Conservation (phyloP, 92 coral and sea anemone species). For the Paramuricea clavata region DNA sequence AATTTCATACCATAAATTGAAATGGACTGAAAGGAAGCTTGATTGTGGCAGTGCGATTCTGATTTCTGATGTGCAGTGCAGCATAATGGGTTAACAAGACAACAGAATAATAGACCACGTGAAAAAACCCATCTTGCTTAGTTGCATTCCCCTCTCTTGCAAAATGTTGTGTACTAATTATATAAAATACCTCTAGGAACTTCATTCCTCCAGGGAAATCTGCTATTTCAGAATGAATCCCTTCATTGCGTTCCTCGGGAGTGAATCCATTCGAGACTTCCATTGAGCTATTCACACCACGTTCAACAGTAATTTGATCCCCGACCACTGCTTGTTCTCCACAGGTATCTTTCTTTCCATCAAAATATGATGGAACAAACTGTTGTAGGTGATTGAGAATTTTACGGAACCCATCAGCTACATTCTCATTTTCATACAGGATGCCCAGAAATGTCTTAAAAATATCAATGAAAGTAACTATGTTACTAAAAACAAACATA, state of each 20-base stretch:
- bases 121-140: not conserved
- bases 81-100: too few relatives aligned
- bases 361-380: conserved; percentile 69
- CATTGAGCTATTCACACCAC: conserved; percentile 6
- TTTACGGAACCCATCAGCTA: conserved; percentile 67
- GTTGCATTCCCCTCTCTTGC: not conserved
- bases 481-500: not conserved
- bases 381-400: conserved; percentile 58
- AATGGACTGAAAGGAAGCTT: too few relatives aligned
- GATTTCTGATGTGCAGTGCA: too few relatives aligned
- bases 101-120: too few relatives aligned
- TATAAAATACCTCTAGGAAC: not conserved
- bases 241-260: not conserved
- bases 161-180: not conserved
- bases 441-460: conserved; percentile 70
- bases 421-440: conserved; percentile 73
- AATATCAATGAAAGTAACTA: not conserved
- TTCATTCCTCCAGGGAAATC: conserved; percentile 1
- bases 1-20: too few relatives aligned
- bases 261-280: conserved; percentile 1
- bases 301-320: not conserved
- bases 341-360: conserved; percentile 51
- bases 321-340: conserved; percentile 5
- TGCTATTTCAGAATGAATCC: not conserved
- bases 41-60: too few relatives aligned